These are phyloP conservation scores for Heliconius aoede DNA, from an alignment of 2,888 invertebrate species.

Conservation along the genomic window DNA sequence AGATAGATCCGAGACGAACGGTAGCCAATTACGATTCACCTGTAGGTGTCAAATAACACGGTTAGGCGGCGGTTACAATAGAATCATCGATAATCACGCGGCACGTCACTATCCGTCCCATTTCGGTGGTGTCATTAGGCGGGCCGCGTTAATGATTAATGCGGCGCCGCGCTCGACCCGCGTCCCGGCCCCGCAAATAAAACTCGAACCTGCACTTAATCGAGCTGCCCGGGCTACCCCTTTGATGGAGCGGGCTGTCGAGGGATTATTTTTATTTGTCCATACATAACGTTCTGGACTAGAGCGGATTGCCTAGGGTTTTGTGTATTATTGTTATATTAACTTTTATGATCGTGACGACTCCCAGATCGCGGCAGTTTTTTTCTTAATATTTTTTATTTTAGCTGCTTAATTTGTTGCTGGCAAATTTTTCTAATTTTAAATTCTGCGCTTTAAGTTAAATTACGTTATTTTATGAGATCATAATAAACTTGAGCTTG, in stretches of 20 bases:
- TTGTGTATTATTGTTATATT: conserved; percentile 33
- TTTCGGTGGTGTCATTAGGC: conserved; percentile 83
- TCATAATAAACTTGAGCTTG: not conserved
- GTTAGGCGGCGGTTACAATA: conserved; percentile 50
- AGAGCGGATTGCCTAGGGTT: conserved; percentile 50
- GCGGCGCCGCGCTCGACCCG: conserved; percentile 76
- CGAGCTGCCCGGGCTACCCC: conserved; percentile 82
- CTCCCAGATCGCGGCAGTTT: no score
- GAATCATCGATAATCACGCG: conserved; percentile 56
- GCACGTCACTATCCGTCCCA: conserved; percentile 68
- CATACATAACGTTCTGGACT: conserved; percentile 51
- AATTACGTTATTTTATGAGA: not conserved
- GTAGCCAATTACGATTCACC: conserved; percentile 51
- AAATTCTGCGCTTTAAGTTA: not conserved
- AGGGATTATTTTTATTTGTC: conserved; percentile 69
- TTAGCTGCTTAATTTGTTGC: not conserved
- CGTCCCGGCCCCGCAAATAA: conserved; percentile 68
- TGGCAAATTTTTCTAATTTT: not conserved
- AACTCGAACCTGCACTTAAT: conserved; percentile 80
- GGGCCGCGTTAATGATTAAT: conserved; percentile 83
- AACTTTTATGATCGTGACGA: conserved; percentile 23
- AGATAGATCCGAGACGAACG: conserved; percentile 45
- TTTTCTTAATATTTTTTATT: conserved; percentile 2
- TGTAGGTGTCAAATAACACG: conserved; percentile 51
- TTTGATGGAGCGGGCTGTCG: conserved; percentile 77